Evolutionary conservation across 1,140 invertebrate genomes (phyloP).

Genomic region (Drosophila lacertosa): DNA sequence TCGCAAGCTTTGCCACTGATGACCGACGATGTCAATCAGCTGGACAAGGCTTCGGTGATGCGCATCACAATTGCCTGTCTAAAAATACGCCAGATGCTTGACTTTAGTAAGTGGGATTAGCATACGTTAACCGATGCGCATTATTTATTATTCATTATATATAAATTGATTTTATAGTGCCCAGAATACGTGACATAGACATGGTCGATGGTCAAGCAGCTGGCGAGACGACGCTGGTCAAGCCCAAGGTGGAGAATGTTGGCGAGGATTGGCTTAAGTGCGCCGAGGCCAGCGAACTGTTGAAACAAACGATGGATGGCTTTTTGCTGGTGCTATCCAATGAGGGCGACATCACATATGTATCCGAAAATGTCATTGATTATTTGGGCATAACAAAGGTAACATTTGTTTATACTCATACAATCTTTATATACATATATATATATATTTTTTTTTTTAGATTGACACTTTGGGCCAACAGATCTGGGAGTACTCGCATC

Average conservation of each 20-base stretch:
- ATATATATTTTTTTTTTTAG: no score
- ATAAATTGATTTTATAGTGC: constrained; percentile 58
- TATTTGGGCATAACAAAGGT: constrained; percentile 96
- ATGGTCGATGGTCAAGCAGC: constrained; percentile 1
- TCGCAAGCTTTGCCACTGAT: constrained; percentile 92
- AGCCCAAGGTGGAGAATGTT: constrained; percentile 59
- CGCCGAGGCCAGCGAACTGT: constrained; percentile 57
- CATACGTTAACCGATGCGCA: not conserved
- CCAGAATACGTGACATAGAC: constrained; percentile 43
- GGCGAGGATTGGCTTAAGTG: constrained; percentile 64
- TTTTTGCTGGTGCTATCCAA: constrained; percentile 93
- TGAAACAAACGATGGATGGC: constrained; percentile 91
- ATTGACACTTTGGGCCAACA: constrained; percentile 97
- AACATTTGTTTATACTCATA: no score
- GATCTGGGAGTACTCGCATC: constrained; percentile 96
- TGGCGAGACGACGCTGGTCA: constrained; percentile 48
- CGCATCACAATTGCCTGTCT: constrained; percentile 96
- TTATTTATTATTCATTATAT: not conserved
- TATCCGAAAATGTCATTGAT: constrained; percentile 95
- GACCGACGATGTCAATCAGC: constrained; percentile 90
- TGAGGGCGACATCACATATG: constrained; percentile 95
- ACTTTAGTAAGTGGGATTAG: constrained; percentile 88
- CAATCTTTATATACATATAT: no score
- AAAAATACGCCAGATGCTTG: constrained; percentile 92
- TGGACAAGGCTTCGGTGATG: constrained; percentile 98